Conservation (phyloP, 2,888 invertebrate genomes). For the Pterobdella sp. region DNA sequence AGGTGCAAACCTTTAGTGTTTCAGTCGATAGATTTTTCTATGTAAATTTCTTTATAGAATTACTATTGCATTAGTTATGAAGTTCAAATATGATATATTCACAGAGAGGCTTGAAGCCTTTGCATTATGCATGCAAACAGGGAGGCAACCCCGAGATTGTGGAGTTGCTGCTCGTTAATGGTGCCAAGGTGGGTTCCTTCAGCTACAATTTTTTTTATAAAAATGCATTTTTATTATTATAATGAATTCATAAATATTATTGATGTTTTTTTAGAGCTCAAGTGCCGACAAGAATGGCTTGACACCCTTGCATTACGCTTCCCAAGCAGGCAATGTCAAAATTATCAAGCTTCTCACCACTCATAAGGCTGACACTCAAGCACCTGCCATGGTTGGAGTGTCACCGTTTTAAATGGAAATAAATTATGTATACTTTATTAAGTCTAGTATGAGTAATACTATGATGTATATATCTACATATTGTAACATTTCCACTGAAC, state of each 20-base stretch:
- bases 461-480: background rate
- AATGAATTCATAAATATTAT: no score
- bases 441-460: background rate
- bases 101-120: slow-evolving; percentile 20
- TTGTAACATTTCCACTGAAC: background rate
- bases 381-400: slow-evolving; percentile 17
- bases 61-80: no score
- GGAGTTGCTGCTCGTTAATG: slow-evolving; percentile 15
- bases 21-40: no score
- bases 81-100: no score
- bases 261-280: background rate
- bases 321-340: slow-evolving; percentile 86
- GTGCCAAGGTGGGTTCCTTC: slow-evolving; percentile 49
- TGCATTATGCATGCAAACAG: slow-evolving; percentile 23
- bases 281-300: slow-evolving; percentile 87
- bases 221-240: no score
- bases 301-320: slow-evolving; percentile 91
- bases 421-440: background rate
- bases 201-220: background rate
- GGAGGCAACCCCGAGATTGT: slow-evolving; percentile 21
- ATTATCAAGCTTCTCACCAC: slow-evolving; percentile 58
- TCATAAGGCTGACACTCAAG: slow-evolving; percentile 16
- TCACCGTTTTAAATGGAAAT: background rate
- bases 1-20: no score
- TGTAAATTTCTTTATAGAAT: no score